phyloP scores from a whole-genome alignment of 2,113 vertebrate species.

The Turdus rufiventris region DNA sequence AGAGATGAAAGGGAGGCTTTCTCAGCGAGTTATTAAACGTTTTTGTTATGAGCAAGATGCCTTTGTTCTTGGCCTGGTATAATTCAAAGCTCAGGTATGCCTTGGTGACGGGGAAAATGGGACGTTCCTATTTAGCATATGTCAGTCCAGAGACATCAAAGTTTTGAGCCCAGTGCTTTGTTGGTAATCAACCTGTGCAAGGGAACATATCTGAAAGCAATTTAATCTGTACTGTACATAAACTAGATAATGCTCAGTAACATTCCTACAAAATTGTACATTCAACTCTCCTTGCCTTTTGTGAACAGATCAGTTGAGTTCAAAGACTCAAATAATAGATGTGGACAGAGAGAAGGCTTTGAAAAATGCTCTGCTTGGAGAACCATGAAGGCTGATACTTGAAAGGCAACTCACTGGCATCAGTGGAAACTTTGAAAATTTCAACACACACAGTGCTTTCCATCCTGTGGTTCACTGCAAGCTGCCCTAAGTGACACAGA shows the following conservation, averaged over 20 bases:
- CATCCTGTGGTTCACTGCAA: neutral
- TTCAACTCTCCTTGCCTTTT: neutral
- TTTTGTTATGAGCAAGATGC: conserved; percentile 55
- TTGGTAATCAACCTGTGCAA: neutral
- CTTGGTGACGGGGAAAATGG: neutral
- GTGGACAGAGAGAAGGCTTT: neutral
- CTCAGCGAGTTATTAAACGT: conserved; percentile 47
- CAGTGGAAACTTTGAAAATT: conserved; percentile 1
- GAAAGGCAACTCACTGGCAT: neutral
- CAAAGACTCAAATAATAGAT: neutral
- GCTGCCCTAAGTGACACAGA: neutral
- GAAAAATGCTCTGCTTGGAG: neutral
- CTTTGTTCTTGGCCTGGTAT: conserved; percentile 62
- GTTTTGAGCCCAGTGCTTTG: neutral
- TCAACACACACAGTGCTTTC: neutral
- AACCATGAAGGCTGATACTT: neutral
- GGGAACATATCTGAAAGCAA: neutral
- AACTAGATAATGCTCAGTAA: neutral
- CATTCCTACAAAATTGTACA: neutral
- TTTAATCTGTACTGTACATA: neutral
- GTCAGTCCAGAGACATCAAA: neutral
- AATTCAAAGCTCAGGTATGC: conserved; percentile 66
- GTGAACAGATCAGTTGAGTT: neutral
- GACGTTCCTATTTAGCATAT: neutral
- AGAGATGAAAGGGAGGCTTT: conserved; percentile 60